Percentiles rank a stretch among this genome's conserved stretches.
phyloP scores from a whole-genome alignment of 2,888 invertebrate species.

The Drosophila subsilvestris region DNA sequence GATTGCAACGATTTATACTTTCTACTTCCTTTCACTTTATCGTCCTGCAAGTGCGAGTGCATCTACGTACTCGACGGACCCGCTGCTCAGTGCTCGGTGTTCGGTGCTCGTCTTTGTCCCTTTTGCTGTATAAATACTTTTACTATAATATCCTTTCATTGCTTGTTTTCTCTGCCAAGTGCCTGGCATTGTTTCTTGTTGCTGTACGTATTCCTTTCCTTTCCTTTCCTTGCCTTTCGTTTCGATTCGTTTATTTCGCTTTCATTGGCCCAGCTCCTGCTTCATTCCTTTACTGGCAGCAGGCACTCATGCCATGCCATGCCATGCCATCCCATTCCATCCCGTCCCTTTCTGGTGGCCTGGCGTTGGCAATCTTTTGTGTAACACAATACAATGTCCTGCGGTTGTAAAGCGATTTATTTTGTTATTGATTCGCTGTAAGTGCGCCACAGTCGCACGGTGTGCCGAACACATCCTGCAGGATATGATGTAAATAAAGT shows the following conservation, averaged over 20 bases:
- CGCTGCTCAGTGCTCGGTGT: constrained; percentile 14
- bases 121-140: constrained; percentile 75
- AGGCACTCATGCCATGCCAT: constrained; percentile 39
- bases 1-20: constrained; percentile 80
- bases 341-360: constrained; percentile 21
- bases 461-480: constrained; percentile 44
- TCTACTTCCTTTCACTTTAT: constrained; percentile 81
- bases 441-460: constrained; percentile 60
- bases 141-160: constrained; percentile 78
- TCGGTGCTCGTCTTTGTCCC: constrained; percentile 52
- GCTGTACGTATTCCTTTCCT: constrained; percentile 37
- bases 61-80: constrained; percentile 36
- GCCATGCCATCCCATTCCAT: background rate
- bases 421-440: constrained; percentile 80
- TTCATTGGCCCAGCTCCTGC: constrained; percentile 55
- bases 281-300: constrained; percentile 20
- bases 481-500: constrained; percentile 77
- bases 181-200: constrained; percentile 66
- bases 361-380: constrained; percentile 73
- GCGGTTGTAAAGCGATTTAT: constrained; percentile 81
- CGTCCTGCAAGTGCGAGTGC: constrained; percentile 51
- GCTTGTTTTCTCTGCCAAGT: constrained; percentile 77
- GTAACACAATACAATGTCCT: constrained; percentile 80
- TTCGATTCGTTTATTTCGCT: constrained; percentile 62
- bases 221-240: constrained; percentile 45